Base-by-base conservation (phyloP, 2,113 vertebrate genomes). In the Dipodomys merriami region DNA sequence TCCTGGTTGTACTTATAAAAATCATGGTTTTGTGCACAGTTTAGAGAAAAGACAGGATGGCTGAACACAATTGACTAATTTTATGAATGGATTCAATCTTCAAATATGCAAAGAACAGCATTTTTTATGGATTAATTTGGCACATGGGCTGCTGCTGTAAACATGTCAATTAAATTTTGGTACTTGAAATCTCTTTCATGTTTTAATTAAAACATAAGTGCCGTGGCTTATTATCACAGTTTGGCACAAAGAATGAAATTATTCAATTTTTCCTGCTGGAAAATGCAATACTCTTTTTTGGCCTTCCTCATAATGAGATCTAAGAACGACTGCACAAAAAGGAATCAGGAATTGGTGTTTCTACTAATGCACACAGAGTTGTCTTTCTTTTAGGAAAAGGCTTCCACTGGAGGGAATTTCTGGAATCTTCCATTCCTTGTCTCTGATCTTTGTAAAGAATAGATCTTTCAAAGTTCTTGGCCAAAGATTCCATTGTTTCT, bases 141-240 rank as follows among this genome's bases (percentile, higher is more conserved):
- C 93, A 79, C 93, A 94, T 2, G 3, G 62, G 86, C 96, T 94
- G 83, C 80, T 90, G 57, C 46, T 95, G 16, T 91, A 97, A 95
- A 96, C 71, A 49, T 19, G 68, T 91, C 92, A 95, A 94, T 94
- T 96, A 96, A 91, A 83, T 67, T 71, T 11, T 91, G 86, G 44
- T 85, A 77, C 88, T 92, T 90, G 94, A 95, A 95, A 94, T 25
- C 91, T 91, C 35, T 91, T 95, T 83, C 82, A 87, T 86, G 81
- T 90, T 97, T 96, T 91, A 97, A 82, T 95, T 97, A 95, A 98
- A 97, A 94, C 33, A 85, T 93, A 91, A 95, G 94, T 84, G 29
- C 92, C 96, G 90, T 84, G 20, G 25, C 90, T 96, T 95, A n/a
- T 65, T 97, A 96, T 89, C 83, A 96, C 57, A 94, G 76, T 93